Evolutionary conservation across 1,140 invertebrate genomes (phyloP).

Genomic region (Camponotus pennsylvanicus): DNA sequence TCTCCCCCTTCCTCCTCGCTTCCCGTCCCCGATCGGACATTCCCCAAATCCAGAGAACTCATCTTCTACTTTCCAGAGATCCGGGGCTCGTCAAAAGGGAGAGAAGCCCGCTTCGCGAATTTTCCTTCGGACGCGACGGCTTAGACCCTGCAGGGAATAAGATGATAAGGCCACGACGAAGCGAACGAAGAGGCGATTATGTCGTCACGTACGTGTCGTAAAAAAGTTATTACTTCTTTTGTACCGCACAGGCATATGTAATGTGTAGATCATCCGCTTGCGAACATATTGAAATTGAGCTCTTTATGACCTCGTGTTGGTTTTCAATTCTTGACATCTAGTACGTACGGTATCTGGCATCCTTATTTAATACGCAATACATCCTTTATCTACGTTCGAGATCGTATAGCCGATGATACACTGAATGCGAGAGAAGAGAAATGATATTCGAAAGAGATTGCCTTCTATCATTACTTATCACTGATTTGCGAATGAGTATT

Average conservation of each 20-base stretch:
- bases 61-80: slow-evolving; percentile 63
- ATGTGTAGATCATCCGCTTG: not conserved
- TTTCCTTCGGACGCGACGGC: slow-evolving; percentile 43
- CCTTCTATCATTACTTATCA: slow-evolving; percentile 42
- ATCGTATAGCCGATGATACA: not conserved
- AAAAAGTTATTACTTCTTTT: slow-evolving; percentile 1
- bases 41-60: slow-evolving; percentile 66
- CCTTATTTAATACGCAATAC: not conserved
- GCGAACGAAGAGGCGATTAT: slow-evolving; percentile 13
- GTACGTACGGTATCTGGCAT: not conserved
- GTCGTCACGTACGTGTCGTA: slow-evolving; percentile 12
- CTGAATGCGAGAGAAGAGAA: slow-evolving; percentile 12
- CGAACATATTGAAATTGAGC: not conserved
- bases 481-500: slow-evolving; percentile 47
- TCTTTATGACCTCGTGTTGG: not conserved
- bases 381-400: not conserved
- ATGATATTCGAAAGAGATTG: slow-evolving; percentile 30
- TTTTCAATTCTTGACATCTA: not conserved
- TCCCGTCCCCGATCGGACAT: slow-evolving; percentile 26
- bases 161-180: not conserved
- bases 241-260: not conserved
- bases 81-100: slow-evolving; percentile 48
- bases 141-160: slow-evolving; percentile 1
- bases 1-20: not conserved
- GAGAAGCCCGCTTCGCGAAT: slow-evolving; percentile 50